Evolutionary conservation across 2,888 invertebrate genomes (phyloP), one percentile per base, ranked within the genome.

Genomic region (Punctoribates punctum): DNA sequence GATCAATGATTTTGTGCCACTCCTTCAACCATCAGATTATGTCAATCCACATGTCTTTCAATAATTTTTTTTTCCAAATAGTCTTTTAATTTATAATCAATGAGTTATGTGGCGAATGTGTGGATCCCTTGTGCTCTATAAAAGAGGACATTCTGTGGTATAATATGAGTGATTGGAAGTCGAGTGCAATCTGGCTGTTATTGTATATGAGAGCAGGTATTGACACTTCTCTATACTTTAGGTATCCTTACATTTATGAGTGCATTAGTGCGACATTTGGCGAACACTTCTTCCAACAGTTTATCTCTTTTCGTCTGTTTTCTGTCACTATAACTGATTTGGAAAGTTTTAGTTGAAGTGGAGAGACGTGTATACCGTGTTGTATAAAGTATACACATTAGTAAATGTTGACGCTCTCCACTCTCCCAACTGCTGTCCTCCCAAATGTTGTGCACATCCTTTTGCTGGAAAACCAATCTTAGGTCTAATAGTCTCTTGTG

Each of bases 271-370:
- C 42, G 67, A 67, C 67, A 67, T 38, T 67, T 67, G 67, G 67
- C 67, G 29, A 67, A 42, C 38, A 67, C 67, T 67, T 67, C 60
- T 65, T 65, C 34, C 8, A 17, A 34, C 20, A 67, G 67, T 67
- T 67, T 67, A 67, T 67, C 38, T 67, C 1, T 67, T 67, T 67
- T 60, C 15, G 17, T 20, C 67, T 67, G 67, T 67, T 67, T 67
- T 67, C 67, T 67, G 67, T 67, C 67, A 67, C 67, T 67, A 67
- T 42, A 42, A 67, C 67, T 67, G 67, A 67, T 67, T 67, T 67
- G 2, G 38, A 67, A 60, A 67, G 38, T 67, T 67, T 42, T 67
- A 29, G 29, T 23, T 38, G 67, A 67, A 67, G 67, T 67, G 67
- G 20, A 67, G 67, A 67, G 67, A 67, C 67, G 67, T n/a, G n/a